Base-by-base conservation (phyloP, 2,113 vertebrate genomes). In the Crypturellus undulatus region DNA sequence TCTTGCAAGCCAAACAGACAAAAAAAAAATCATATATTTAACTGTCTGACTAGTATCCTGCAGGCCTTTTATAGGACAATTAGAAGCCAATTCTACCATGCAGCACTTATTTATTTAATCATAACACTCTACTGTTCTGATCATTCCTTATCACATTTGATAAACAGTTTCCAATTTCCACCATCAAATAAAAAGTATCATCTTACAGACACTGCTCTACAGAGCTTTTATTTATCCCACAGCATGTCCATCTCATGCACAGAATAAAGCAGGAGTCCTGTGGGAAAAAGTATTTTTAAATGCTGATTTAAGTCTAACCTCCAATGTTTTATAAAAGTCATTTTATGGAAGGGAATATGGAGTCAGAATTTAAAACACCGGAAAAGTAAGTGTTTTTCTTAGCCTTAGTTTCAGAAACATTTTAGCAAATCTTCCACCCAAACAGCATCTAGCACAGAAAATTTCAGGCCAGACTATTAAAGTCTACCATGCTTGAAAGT, bases 201-300 rank as follows among this genome's bases (percentile, higher is more conserved):
- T 95, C 79, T 94, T 77, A 80, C 64, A 93, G 63, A 90, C 34
- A 92, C 79, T 42, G 63, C 34, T 95, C 54, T 92, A 92, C 63
- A 90, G 93, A 92, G 30, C 43, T 90, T 94, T 90, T 93, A 72
- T 94, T 90, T 90, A 93, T 92, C 76, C 79, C 85, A 87, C 58
- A 90, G 79, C 49, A 93, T 79, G 85, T 90, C 64, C 40, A 80
- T n/a, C 64, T 85, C 76, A 88, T 47, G 71, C 76, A 85, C 25
- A 90, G 59, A 94, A 88, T 16, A 94, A 54, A 90, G 58, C 43
- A 85, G 79, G 15, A 72, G 25, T 73, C 79, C 83, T 88, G 19
- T 76, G n/a, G 63, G 65, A 90, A 85, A 85, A n/a, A 25, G 9
- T 47, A 43, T 85, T 90, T 93, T 94, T 10, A 92, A 93, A 88